These are phyloP conservation scores for Thymelicus lineola DNA, from an alignment of 2,888 invertebrate genomes.

Conservation along the genomic window DNA sequence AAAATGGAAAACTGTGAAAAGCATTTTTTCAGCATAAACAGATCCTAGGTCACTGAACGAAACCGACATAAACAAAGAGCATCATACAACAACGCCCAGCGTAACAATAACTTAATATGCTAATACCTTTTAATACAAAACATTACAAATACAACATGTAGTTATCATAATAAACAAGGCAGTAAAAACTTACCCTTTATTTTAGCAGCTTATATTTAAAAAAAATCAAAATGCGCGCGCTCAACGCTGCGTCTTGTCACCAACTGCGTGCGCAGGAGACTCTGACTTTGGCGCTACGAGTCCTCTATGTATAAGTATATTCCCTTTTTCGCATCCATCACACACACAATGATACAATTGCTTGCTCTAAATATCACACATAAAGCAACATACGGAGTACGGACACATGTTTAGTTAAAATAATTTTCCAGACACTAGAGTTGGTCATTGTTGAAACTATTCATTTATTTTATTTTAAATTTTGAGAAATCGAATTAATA, in stretches of 20 bases:
- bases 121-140: not conserved
- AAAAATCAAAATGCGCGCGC: constrained; percentile 27
- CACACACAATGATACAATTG: constrained; percentile 4
- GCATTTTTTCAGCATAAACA: constrained; percentile 7
- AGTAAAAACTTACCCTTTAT: constrained; percentile 27
- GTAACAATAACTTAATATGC: not conserved
- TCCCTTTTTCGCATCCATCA: constrained; percentile 15
- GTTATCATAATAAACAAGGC: not conserved
- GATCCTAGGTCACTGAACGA: constrained; percentile 31
- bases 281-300: not conserved
- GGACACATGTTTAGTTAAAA: not conserved
- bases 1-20: not conserved
- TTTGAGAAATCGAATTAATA: too few species aligned
- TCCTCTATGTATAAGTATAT: constrained; percentile 25
- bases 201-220: not conserved
- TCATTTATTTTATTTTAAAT: too few species aligned
- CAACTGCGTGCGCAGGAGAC: constrained; percentile 26
- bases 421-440: too few species aligned
- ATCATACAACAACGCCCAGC: not conserved
- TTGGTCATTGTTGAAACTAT: too few species aligned
- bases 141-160: not conserved
- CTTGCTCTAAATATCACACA: constrained; percentile 5
- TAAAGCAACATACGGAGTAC: not conserved
- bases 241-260: constrained; percentile 24
- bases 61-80: constrained; percentile 29